These are phyloP conservation scores for Drosophila orena DNA, from an alignment of 1,140 invertebrate genomes.

Conservation along the genomic window DNA sequence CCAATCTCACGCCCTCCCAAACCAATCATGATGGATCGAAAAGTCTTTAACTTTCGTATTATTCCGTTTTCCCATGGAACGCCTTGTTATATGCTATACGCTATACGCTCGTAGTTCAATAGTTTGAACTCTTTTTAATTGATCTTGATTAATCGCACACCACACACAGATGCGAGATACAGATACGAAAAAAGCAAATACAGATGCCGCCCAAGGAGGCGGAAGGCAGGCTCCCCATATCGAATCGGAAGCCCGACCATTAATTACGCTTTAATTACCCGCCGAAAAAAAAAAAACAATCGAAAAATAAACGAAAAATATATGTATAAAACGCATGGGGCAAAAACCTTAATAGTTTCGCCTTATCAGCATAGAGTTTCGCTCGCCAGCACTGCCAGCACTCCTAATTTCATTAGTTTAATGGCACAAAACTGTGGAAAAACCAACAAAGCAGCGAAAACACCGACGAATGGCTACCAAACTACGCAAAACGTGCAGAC, in stretches of 20 bases:
- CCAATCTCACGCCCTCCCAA: constrained; percentile 47
- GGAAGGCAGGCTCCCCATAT: constrained; percentile 38
- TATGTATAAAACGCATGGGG: constrained; percentile 25
- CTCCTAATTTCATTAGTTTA: constrained; percentile 81
- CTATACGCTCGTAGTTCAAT: constrained; percentile 65
- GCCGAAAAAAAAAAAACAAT: constrained; percentile 22
- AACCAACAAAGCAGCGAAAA: constrained; percentile 52
- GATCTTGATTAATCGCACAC: constrained; percentile 80
- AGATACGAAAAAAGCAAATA: neutral
- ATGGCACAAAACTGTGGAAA: constrained; percentile 65
- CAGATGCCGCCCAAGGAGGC: constrained; percentile 34
- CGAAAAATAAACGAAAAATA: constrained; percentile 16
- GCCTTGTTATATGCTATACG: constrained; percentile 50
- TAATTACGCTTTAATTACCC: constrained; percentile 79
- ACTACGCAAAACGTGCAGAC: constrained; percentile 76
- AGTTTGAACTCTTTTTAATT: constrained; percentile 81
- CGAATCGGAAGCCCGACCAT: constrained; percentile 54
- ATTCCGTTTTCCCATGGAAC: constrained; percentile 55
- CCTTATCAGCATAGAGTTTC: constrained; percentile 80
- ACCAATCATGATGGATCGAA: constrained; percentile 32
- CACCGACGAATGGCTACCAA: constrained; percentile 61
- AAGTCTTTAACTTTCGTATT: constrained; percentile 40
- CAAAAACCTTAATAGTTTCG: constrained; percentile 75
- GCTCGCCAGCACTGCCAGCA: constrained; percentile 44
- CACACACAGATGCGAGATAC: constrained; percentile 33